phyloP scores from a whole-genome alignment of 92 coral and sea anemone species.

The Blastomussa wellsi region DNA sequence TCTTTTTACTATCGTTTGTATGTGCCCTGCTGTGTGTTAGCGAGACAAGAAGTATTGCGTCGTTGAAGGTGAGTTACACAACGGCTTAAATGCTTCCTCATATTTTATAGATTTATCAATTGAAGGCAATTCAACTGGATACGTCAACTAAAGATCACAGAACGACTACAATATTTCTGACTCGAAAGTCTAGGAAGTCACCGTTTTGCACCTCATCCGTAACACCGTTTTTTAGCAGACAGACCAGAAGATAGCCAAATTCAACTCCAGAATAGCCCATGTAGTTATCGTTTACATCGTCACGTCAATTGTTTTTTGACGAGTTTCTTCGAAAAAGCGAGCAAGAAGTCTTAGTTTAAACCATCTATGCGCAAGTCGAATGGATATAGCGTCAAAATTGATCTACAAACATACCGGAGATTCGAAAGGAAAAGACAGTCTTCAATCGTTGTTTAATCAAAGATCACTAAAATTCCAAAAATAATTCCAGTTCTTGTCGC shows the following conservation, averaged over 20 bases:
- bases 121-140: not conserved
- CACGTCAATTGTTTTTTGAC: not conserved
- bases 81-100: not conserved
- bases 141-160: not conserved
- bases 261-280: not conserved
- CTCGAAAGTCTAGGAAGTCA: conserved; percentile 2
- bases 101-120: not conserved
- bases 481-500: not conserved
- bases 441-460: not conserved
- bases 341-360: not conserved
- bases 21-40: conserved; percentile 3
- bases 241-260: not conserved
- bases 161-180: not conserved
- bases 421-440: not conserved
- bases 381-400: not conserved
- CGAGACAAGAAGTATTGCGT: conserved; percentile 32
- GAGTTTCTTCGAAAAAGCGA: not conserved
- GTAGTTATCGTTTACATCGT: not conserved
- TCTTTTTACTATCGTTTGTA: not conserved
- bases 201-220: conserved; percentile 14
- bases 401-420: not conserved
- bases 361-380: not conserved
- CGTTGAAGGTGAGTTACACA: conserved; percentile 11
- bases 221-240: not conserved
- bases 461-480: conserved; percentile 1